A percentile compares a stretch with the other conserved stretches of the same genome.
phyloP scores from a whole-genome alignment of 2,113 vertebrate species.

The Australoheros scitulus region DNA sequence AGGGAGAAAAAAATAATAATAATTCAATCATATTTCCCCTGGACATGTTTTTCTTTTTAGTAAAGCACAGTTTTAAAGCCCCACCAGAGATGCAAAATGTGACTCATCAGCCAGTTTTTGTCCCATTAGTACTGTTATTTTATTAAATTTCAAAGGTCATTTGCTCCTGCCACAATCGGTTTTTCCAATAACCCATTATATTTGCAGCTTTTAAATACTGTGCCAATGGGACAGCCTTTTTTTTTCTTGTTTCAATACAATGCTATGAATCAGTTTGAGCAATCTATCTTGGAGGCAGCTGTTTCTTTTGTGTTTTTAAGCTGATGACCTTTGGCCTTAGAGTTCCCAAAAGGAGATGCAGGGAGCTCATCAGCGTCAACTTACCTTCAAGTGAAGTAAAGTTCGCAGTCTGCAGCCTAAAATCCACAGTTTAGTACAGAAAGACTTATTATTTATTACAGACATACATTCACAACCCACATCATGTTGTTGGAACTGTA shows the following conservation, averaged over 20 bases:
- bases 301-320: background rate
- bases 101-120: constrained; percentile 38
- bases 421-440: background rate
- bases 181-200: constrained; percentile 22
- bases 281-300: constrained; percentile 6
- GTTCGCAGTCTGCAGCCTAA: background rate
- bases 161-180: background rate
- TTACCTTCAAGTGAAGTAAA: background rate
- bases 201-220: constrained; percentile 8
- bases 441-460: background rate
- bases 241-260: constrained; percentile 20
- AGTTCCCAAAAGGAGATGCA: background rate
- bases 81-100: constrained; percentile 3
- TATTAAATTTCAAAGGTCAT: constrained; percentile 46
- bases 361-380: background rate
- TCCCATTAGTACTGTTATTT: constrained; percentile 28
- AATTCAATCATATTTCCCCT: background rate
- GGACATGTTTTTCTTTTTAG: constrained; percentile 26
- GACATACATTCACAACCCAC: too few species aligned
- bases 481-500: background rate
- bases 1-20: background rate
- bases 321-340: constrained; percentile 12
- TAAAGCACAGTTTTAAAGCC: background rate
- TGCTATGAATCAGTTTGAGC: constrained; percentile 7
- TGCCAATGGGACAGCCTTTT: background rate